phyloP scores from a whole-genome alignment of 1,140 invertebrate species.

The Papilio glaucus region DNA sequence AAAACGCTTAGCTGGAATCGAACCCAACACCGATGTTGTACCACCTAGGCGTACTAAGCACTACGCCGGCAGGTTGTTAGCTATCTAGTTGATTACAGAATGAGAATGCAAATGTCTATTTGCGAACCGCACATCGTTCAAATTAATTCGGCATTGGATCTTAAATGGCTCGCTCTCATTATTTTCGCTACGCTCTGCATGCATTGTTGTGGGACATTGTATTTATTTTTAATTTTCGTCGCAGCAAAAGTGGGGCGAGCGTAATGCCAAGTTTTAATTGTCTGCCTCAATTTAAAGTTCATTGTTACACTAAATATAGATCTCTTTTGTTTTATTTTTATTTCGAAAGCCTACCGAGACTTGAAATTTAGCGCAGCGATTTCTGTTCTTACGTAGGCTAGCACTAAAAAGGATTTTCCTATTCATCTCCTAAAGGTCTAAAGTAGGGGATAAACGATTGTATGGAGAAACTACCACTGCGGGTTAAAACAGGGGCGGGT shows the following conservation, averaged over 20 bases:
- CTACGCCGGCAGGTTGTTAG: neutral
- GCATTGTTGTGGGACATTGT: neutral
- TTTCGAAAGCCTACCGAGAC: too few relatives aligned
- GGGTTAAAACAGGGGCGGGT: too few relatives aligned
- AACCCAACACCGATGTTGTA: neutral
- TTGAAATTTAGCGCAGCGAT: too few relatives aligned
- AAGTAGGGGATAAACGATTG: too few relatives aligned
- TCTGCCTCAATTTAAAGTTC: conserved; percentile 20
- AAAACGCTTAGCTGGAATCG: neutral
- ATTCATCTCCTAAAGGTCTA: too few relatives aligned
- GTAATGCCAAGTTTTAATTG: conserved; percentile 20
- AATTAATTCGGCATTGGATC: conserved; percentile 18
- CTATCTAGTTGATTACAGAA: conserved; percentile 2
- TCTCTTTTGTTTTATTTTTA: conserved; percentile 1
- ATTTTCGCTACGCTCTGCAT: neutral
- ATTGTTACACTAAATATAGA: conserved; percentile 19
- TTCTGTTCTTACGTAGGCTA: too few relatives aligned
- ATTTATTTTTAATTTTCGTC: conserved; percentile 21
- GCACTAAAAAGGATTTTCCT: too few relatives aligned
- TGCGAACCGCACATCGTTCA: neutral
- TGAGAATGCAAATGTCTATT: conserved; percentile 13
- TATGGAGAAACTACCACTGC: too few relatives aligned
- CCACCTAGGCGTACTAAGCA: neutral
- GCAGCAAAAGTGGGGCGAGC: neutral
- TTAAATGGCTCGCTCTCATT: conserved; percentile 12